These are phyloP conservation scores for Tokudaia muenninki DNA, from an alignment of 2,797 vertebrate species.

Conservation along the genomic window DNA sequence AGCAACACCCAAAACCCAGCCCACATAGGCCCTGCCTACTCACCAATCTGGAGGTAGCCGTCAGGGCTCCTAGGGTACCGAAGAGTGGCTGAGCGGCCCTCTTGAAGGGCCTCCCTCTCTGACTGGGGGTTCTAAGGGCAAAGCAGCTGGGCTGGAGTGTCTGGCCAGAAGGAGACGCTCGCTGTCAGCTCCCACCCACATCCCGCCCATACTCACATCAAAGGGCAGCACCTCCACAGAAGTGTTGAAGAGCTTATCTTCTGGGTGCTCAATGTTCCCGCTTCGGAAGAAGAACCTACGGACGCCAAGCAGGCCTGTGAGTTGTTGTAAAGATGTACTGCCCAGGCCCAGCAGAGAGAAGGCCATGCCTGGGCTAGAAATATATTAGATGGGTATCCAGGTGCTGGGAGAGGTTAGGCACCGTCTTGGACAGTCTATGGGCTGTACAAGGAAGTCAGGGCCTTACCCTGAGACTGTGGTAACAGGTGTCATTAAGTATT, in stretches of 20 bases:
- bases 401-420: neutral
- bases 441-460: neutral
- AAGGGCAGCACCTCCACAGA: conserved; percentile 97
- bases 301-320: conserved; percentile 69
- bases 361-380: neutral
- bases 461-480: neutral
- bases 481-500: neutral
- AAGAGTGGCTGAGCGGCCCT: conserved; percentile 91
- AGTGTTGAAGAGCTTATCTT: conserved; percentile 98
- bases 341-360: neutral
- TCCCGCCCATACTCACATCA: conserved; percentile 91
- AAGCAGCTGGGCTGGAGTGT: neutral
- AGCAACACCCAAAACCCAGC: neutral
- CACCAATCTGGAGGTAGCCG: conserved; percentile 97
- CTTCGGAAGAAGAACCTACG: conserved; percentile 97
- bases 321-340: neutral
- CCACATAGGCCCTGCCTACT: conserved; percentile 41
- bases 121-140: conserved; percentile 94
- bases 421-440: fast-evolving
- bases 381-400: neutral
- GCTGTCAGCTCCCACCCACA: neutral
- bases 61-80: conserved; percentile 95
- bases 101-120: conserved; percentile 96
- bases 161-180: neutral
- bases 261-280: conserved; percentile 98